Conservation (phyloP, 2,797 vertebrate species). For the Discoglossus pictus region DNA sequence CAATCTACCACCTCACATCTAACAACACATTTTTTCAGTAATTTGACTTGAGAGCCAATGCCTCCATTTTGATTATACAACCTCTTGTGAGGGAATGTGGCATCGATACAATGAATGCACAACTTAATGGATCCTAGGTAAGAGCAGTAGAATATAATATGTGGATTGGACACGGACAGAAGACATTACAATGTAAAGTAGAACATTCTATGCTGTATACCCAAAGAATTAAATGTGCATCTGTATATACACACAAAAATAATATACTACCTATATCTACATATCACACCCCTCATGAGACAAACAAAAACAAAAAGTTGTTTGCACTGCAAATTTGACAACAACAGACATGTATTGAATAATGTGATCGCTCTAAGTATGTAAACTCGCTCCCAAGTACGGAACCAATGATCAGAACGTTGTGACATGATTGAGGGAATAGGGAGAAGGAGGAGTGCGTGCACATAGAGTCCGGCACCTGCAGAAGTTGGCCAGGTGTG, state of each 20-base stretch:
- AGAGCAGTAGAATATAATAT: too few species aligned
- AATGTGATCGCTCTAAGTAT: neutral
- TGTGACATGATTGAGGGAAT: neutral
- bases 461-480: neutral
- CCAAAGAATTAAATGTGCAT: slow-evolving; percentile 2
- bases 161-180: too few species aligned
- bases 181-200: neutral
- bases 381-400: slow-evolving; percentile 30
- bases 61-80: slow-evolving; percentile 17
- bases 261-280: slow-evolving; percentile 7
- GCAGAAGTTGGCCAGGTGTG: too few species aligned
- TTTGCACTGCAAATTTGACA: slow-evolving; percentile 3
- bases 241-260: slow-evolving; percentile 27
- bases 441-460: neutral
- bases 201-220: slow-evolving; percentile 4
- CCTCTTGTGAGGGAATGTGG: neutral
- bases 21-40: too few species aligned
- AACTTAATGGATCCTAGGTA: neutral
- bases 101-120: slow-evolving; percentile 14
- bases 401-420: slow-evolving; percentile 23
- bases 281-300: slow-evolving; percentile 5
- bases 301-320: neutral
- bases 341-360: neutral
- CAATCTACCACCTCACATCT: slow-evolving; percentile 21
- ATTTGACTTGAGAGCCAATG: neutral